Evolutionary conservation across 2,888 invertebrate genomes (phyloP).

Genomic region (Agriopis aurantiaria): DNA sequence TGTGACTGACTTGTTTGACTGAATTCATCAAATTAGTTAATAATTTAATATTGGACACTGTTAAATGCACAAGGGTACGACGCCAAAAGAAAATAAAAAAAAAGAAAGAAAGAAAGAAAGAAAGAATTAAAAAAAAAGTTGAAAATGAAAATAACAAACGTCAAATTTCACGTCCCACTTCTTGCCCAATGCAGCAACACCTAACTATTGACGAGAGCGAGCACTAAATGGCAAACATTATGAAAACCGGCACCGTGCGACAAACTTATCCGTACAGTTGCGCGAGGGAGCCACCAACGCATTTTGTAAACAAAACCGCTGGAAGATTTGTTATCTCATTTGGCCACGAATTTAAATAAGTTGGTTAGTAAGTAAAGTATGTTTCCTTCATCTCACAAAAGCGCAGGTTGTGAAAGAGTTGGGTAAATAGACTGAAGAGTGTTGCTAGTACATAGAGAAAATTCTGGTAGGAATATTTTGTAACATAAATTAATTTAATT

Average conservation of each 20-base stretch:
- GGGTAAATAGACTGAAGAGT: conserved; percentile 42
- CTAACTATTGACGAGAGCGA: conserved; percentile 29
- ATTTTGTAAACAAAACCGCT: background rate
- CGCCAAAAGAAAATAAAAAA: too few species aligned
- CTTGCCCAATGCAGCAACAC: conserved; percentile 26
- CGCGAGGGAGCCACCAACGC: background rate
- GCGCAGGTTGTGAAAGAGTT: conserved; percentile 40
- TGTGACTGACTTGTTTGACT: too few species aligned
- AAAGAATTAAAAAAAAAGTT: too few species aligned
- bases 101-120: too few species aligned
- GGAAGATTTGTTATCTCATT: background rate
- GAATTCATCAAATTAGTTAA: too few species aligned
- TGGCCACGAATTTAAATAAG: background rate
- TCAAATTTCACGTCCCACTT: conserved; percentile 37
- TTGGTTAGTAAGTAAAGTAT: background rate
- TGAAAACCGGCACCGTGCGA: conserved; percentile 21
- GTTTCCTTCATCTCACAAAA: conserved; percentile 27
- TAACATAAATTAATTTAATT: too few species aligned
- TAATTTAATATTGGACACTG: too few species aligned
- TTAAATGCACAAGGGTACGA: too few species aligned
- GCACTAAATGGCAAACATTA: conserved; percentile 36
- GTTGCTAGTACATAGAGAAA: background rate
- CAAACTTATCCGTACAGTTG: background rate
- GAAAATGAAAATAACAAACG: conserved; percentile 22
- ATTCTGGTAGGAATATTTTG: too few species aligned